A percentile compares a stretch with the other conserved stretches of the same genome.
These are phyloP conservation scores for Dromiciops gliroides DNA, from an alignment of 2,113 vertebrate species.

Conservation along the genomic window DNA sequence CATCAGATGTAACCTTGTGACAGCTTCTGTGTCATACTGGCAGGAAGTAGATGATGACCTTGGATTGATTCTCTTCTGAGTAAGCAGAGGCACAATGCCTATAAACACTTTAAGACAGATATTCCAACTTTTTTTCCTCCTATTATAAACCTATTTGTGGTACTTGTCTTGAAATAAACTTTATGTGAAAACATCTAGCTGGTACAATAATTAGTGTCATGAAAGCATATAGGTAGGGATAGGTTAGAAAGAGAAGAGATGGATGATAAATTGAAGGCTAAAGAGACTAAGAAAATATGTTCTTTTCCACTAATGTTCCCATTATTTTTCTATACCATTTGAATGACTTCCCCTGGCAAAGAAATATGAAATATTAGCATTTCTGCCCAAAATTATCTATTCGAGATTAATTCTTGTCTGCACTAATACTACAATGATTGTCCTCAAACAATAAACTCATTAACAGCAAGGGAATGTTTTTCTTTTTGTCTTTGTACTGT, in stretches of 20 bases:
- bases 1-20: background rate
- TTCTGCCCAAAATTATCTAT: background rate
- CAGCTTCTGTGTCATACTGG: background rate
- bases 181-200: background rate
- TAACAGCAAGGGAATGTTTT: background rate
- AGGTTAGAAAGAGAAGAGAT: conserved; percentile 30
- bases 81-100: background rate
- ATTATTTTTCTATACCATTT: conserved; percentile 18
- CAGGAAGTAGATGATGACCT: conserved; percentile 11
- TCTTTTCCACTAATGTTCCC: conserved; percentile 46
- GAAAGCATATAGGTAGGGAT: conserved; percentile 13
- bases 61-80: background rate
- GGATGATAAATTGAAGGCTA: conserved; percentile 42
- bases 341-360: background rate
- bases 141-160: background rate
- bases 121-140: conserved; percentile 4
- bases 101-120: conserved; percentile 9
- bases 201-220: conserved; percentile 2
- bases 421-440: background rate
- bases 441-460: background rate
- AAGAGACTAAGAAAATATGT: conserved; percentile 16
- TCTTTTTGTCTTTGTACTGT: background rate
- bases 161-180: conserved; percentile 9
- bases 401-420: background rate
- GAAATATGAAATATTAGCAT: background rate